phyloP scores from a whole-genome alignment of 2,113 vertebrate species.

The Microtus richardsoni region DNA sequence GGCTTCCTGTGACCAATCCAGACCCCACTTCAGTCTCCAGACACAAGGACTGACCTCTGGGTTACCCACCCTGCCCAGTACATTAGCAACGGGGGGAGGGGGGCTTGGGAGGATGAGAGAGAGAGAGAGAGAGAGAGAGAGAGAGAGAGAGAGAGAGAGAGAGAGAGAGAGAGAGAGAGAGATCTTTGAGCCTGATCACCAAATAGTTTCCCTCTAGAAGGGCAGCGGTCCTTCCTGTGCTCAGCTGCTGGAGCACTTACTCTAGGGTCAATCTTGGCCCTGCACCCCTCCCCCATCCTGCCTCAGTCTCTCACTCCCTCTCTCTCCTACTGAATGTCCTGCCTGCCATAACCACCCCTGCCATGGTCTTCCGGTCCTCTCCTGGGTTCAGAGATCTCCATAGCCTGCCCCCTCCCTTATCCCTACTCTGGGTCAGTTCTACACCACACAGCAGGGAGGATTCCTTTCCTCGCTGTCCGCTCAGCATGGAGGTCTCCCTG shows the following conservation, averaged over 20 bases:
- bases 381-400: background rate
- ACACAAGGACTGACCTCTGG: background rate
- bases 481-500: background rate
- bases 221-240: background rate
- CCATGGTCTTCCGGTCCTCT: background rate
- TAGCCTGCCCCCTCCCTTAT: background rate
- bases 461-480: background rate
- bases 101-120: background rate
- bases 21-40: background rate
- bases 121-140: too few species aligned
- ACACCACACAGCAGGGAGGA: background rate
- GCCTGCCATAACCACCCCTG: background rate
- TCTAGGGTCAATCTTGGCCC: background rate
- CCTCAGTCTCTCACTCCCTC: background rate
- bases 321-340: background rate
- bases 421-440: background rate
- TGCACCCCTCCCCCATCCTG: accelerated
- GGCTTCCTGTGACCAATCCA: background rate
- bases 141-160: too few species aligned
- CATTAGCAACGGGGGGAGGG: too few species aligned
- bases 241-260: accelerated
- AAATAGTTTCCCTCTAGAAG: background rate
- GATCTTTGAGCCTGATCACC: background rate
- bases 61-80: accelerated
- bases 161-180: too few species aligned